Evolutionary conservation across 2,888 invertebrate genomes (phyloP).

Genomic region (Strigamia transsilvanica): DNA sequence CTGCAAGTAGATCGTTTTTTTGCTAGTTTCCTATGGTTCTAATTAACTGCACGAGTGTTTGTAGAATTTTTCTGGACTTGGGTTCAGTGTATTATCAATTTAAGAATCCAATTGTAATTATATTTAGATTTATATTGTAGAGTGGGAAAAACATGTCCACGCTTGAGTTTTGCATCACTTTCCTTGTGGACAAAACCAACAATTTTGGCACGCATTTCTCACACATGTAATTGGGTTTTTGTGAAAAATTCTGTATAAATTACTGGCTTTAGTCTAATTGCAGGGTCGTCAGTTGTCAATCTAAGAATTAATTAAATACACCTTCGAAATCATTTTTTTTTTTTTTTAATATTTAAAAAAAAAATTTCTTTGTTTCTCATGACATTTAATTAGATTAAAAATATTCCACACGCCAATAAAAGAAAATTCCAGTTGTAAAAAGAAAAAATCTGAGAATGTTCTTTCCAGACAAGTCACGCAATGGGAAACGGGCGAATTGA

Average conservation of each 20-base stretch:
- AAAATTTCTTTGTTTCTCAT: not conserved
- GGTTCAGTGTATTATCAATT: not conserved
- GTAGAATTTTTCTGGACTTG: not conserved
- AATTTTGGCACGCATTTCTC: not conserved
- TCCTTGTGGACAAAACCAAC: not conserved
- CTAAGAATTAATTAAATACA: not conserved
- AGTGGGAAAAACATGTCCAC: not conserved
- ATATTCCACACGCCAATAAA: constrained; percentile 8
- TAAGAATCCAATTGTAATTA: not conserved
- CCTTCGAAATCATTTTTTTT: not conserved
- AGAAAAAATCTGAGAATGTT: not conserved
- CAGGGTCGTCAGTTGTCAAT: not conserved
- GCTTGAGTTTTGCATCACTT: not conserved
- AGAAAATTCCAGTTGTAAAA: not conserved
- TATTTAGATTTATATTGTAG: not conserved
- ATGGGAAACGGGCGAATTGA: not conserved
- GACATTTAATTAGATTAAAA: not conserved
- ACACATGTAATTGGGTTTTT: not conserved
- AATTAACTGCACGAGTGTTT: not conserved
- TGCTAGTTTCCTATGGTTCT: not conserved
- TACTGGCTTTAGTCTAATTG: not conserved
- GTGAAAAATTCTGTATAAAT: not conserved
- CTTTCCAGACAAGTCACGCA: not conserved
- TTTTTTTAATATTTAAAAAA: not conserved
- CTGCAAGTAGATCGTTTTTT: not conserved